Percentiles rank a stretch among this genome's conserved stretches.
phyloP scores from a whole-genome alignment of 2,888 invertebrate species.

The Brachyopa scutellaris region DNA sequence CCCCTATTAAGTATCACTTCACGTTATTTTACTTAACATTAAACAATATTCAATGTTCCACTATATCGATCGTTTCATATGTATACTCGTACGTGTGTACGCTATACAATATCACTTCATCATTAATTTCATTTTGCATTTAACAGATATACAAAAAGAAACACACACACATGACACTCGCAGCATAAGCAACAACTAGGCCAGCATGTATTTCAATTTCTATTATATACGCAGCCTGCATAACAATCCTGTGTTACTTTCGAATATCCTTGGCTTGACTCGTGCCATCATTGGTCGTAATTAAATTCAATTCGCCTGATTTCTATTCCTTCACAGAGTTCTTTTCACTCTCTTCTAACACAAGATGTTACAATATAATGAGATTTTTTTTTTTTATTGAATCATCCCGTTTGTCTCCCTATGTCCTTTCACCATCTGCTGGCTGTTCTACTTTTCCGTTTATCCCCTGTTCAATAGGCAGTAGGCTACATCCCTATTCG shows the following conservation, averaged over 20 bases:
- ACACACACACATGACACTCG: no score
- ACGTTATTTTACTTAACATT: not conserved
- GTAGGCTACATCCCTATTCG: no score
- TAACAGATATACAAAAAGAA: no score
- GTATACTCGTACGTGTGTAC: no score
- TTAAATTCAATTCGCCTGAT: conserved; percentile 60
- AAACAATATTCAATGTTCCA: conserved; percentile 15
- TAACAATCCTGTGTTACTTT: conserved; percentile 35
- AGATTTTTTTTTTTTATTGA: no score
- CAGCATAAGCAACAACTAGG: conserved; percentile 19
- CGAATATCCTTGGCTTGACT: conserved; percentile 1
- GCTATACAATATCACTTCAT: conserved; percentile 6
- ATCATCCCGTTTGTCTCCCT: no score
- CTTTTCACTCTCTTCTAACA: no score
- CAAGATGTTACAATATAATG: no score
- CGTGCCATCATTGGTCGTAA: conserved; percentile 54
- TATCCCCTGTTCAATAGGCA: no score
- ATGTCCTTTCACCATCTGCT: no score
- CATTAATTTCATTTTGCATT: conserved; percentile 28
- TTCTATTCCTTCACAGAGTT: not conserved
- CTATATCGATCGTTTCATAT: conserved; percentile 17
- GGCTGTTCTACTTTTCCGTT: no score
- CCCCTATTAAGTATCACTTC: no score
- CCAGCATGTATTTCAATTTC: conserved; percentile 57
- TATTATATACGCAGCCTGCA: conserved; percentile 54